Conservation (phyloP, 1,140 invertebrate species). For the Cyphomyrmex costatus region DNA sequence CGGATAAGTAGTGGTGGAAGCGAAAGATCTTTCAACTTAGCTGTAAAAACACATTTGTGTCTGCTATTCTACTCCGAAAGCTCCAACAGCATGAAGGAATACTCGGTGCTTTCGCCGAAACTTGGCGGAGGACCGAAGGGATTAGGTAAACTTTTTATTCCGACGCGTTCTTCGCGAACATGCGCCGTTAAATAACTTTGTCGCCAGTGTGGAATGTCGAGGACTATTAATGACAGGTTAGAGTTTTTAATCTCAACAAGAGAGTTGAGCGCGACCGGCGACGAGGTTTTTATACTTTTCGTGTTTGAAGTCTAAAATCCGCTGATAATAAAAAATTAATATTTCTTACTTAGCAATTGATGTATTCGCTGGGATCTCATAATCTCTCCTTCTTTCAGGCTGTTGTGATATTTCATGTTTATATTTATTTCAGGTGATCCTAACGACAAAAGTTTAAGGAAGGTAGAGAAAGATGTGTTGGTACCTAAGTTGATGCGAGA, state of each 20-base stretch:
- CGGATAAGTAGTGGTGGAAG: not conserved
- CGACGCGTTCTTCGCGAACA: not conserved
- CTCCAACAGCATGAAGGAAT: constrained; percentile 21
- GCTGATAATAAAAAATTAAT: not conserved
- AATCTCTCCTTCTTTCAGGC: not conserved
- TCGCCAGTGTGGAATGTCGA: not conserved
- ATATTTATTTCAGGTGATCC: constrained; percentile 92
- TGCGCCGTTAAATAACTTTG: not conserved
- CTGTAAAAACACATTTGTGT: too few relatives aligned
- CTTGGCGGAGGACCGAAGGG: constrained; percentile 87
- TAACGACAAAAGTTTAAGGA: constrained; percentile 92
- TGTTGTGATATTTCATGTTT: not conserved
- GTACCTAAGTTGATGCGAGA: constrained; percentile 95
- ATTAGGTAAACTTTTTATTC: constrained; percentile 84
- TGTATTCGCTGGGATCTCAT: not conserved
- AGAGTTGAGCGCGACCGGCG: not conserved
- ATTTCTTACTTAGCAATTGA: not conserved
- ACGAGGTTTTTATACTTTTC: not conserved
- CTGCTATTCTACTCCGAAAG: not conserved
- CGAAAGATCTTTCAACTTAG: not conserved
- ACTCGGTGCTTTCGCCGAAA: constrained; percentile 80
- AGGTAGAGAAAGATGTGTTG: constrained; percentile 94
- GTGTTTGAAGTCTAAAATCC: not conserved
- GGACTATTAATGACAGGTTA: constrained; percentile 24
- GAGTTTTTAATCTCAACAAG: not conserved